Percentiles rank a stretch among this genome's conserved stretches.
Conservation (phyloP, 2,797 vertebrate species). For the Tragopan temminckii region DNA sequence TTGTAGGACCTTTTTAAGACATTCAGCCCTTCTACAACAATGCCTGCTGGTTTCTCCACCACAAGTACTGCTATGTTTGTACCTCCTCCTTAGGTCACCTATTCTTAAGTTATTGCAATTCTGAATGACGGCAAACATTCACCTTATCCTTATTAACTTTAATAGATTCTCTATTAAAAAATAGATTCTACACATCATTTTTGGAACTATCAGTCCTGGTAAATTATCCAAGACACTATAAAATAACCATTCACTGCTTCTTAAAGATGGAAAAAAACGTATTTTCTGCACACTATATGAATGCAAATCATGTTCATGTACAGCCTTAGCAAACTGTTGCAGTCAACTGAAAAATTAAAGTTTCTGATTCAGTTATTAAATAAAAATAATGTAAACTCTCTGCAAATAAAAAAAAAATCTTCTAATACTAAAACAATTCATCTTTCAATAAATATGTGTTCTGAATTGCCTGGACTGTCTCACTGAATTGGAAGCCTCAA, state of each 20-base stretch:
- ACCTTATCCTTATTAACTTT: not conserved
- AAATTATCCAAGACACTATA: not conserved
- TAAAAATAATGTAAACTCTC: constrained; percentile 63
- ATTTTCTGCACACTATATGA: constrained; percentile 48
- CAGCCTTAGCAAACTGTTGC: constrained; percentile 53
- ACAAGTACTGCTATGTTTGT: not conserved
- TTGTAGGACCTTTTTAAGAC: not conserved
- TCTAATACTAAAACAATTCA: constrained; percentile 55
- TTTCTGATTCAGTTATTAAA: constrained; percentile 69
- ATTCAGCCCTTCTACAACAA: not conserved
- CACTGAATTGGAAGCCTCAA: constrained; percentile 66
- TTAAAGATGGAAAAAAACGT: constrained; percentile 63
- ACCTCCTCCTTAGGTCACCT: not conserved
- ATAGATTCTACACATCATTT: not conserved
- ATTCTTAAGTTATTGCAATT: not conserved
- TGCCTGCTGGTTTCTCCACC: not conserved
- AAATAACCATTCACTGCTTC: not conserved
- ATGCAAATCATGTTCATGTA: constrained; percentile 54
- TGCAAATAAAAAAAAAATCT: not conserved
- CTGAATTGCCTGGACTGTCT: constrained; percentile 61
- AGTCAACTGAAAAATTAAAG: constrained; percentile 76
- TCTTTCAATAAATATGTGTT: constrained; percentile 44
- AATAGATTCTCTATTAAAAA: not conserved
- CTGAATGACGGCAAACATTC: not conserved
- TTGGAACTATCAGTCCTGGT: not conserved